These are phyloP conservation scores for Zophobas morio DNA, from an alignment of 1,140 invertebrate genomes.

Conservation along the genomic window DNA sequence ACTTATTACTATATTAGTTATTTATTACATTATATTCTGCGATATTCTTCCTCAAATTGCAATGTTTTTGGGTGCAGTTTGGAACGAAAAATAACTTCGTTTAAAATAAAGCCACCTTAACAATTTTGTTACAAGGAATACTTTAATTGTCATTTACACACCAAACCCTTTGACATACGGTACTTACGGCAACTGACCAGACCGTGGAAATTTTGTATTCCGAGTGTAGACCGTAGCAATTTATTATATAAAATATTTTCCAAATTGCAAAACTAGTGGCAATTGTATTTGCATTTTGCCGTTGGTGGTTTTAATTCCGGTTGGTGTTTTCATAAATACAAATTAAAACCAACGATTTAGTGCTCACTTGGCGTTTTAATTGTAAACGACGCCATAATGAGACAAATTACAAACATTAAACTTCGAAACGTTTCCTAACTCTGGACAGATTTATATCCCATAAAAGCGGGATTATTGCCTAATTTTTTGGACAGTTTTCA, in stretches of 20 bases:
- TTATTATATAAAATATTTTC: conserved; percentile 50
- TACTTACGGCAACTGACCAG: no score
- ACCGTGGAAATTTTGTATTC: conserved; percentile 35
- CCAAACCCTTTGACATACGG: no score
- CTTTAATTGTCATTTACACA: no score
- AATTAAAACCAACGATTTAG: conserved; percentile 45
- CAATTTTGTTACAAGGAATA: no score
- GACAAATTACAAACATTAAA: conserved; percentile 43
- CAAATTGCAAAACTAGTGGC: conserved; percentile 52
- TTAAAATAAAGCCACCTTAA: no score
- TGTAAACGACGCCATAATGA: conserved; percentile 46
- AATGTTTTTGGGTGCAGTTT: no score
- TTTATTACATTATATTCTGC: no score
- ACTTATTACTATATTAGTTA: no score
- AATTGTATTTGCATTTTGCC: conserved; percentile 54
- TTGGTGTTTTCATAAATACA: conserved; percentile 52
- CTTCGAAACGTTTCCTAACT: conserved; percentile 26
- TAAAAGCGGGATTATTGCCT: conserved; percentile 43
- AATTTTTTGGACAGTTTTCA: conserved; percentile 41
- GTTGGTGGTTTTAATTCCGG: conserved; percentile 49
- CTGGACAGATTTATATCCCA: conserved; percentile 37
- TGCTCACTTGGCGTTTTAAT: conserved; percentile 48
- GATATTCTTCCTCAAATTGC: no score
- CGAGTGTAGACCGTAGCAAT: conserved; percentile 34
- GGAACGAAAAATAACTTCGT: no score